Base-by-base conservation (phyloP, 2,888 invertebrate species). In the Nemapogon koenigi region DNA sequence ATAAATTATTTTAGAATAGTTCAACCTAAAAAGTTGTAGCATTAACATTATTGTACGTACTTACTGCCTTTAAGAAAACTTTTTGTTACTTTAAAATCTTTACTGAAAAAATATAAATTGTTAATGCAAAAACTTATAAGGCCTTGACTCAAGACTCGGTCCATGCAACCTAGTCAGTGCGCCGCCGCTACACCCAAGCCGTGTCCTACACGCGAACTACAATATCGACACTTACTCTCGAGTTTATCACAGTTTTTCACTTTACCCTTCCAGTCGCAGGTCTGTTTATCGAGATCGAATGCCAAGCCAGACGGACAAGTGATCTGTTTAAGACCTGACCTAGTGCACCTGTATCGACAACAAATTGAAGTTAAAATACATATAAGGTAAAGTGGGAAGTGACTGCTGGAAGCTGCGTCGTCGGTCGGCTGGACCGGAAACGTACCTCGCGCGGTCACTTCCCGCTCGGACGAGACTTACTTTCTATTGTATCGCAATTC, bases 201-300 rank as follows among this genome's bases (percentile, higher is more conserved):
- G 58, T 55, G 69, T 75, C 72, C 63, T 70, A 71, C 63, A 58
- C 70, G 69, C 68, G 66, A 68, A 65, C 65, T 62, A 65, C 60
- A 59, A 55, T 62, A 59, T 67, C 71, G 67, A 62, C 83, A 89
- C 94, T 94, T 92, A 95, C 94, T 94, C 89, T 94, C 94, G 80
- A 93, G 86, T 83, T 89, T 90, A 85, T 93, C 90, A 89, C 94
- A 95, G 89, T 90, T 94, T 85, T 84, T 88, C 85, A 95, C 95
- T 88, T 94, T 93, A 85, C 92, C 93, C 87, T 94, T 94, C 95
- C 95, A 95, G 87, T 95, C 94, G 84, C 95, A 95, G 78, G 94
- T 95, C 86, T 95, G 95, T 86, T 94, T 94, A 84, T 92, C 90
- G 84, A 95, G 88, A 87, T 95, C 95, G 87, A 95, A 95, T 83